Conservation (phyloP, 1,140 invertebrate genomes). For the Lucilia cuprina region DNA sequence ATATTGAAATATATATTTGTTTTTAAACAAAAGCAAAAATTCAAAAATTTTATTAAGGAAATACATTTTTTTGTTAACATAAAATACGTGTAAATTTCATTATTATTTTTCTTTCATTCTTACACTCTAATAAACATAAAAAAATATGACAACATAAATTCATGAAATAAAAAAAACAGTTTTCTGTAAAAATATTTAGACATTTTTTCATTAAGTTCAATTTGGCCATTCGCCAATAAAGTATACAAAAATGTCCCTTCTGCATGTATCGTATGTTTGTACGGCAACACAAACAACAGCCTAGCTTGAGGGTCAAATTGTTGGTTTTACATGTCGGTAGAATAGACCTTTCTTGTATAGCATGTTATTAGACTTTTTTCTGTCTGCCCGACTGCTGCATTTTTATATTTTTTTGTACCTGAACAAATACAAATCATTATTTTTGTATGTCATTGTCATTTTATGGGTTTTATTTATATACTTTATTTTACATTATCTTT, state of each 20-base stretch:
- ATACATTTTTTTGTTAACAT: neutral
- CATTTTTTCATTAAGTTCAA: neutral
- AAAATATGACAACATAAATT: neutral
- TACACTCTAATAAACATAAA: neutral
- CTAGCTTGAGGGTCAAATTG: constrained; percentile 1
- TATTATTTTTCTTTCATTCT: neutral
- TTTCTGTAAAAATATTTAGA: neutral
- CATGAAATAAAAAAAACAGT: neutral
- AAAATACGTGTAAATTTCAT: neutral
- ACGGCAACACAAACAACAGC: neutral
- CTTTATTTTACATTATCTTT: neutral
- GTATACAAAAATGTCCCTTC: neutral
- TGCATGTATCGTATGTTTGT: neutral
- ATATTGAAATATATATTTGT: too few relatives aligned
- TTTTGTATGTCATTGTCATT: constrained; percentile 6
- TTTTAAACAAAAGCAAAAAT: neutral
- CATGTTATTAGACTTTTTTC: neutral
- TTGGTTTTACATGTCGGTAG: neutral
- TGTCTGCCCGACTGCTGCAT: neutral
- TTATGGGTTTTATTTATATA: neutral
- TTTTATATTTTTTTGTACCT: neutral
- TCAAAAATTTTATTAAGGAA: neutral
- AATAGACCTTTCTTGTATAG: neutral
- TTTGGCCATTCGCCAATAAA: neutral
- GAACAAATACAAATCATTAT: neutral